phyloP scores from a whole-genome alignment of 2,113 vertebrate species.

The Eidolon helvum region DNA sequence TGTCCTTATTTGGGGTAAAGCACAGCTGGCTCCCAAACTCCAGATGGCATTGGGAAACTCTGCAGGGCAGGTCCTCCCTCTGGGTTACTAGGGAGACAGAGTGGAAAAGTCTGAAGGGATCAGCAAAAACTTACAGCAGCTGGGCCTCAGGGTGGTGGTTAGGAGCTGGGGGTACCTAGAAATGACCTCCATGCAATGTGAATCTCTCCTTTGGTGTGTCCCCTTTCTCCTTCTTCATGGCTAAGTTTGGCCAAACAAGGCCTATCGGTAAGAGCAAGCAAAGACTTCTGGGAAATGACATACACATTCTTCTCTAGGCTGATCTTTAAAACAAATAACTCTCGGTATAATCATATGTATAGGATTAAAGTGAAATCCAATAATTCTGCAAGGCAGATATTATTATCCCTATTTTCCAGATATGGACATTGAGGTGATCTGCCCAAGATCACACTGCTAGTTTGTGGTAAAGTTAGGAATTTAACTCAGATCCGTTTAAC shows the following conservation, averaged over 20 bases:
- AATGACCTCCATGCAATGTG: rapidly evolving
- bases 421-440: not conserved
- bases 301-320: not conserved
- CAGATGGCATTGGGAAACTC: not conserved
- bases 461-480: not conserved
- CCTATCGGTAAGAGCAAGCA: not conserved
- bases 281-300: not conserved
- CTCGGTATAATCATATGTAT: not conserved
- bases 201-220: not conserved
- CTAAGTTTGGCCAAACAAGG: not conserved
- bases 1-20: not conserved
- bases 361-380: not conserved
- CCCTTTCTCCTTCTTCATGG: not conserved
- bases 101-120: not conserved
- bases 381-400: not conserved
- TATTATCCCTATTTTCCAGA: not conserved
- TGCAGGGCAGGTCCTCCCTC: not conserved
- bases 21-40: not conserved
- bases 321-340: not conserved
- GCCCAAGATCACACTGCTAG: not conserved
- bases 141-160: not conserved
- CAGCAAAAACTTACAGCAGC: not conserved
- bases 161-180: not conserved
- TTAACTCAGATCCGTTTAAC: not conserved
- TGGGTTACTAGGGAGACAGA: not conserved